Percentiles rank a stretch among this genome's conserved stretches.
Conservation (phyloP, 2,113 vertebrate genomes). For the Recurvirostra avosetta region DNA sequence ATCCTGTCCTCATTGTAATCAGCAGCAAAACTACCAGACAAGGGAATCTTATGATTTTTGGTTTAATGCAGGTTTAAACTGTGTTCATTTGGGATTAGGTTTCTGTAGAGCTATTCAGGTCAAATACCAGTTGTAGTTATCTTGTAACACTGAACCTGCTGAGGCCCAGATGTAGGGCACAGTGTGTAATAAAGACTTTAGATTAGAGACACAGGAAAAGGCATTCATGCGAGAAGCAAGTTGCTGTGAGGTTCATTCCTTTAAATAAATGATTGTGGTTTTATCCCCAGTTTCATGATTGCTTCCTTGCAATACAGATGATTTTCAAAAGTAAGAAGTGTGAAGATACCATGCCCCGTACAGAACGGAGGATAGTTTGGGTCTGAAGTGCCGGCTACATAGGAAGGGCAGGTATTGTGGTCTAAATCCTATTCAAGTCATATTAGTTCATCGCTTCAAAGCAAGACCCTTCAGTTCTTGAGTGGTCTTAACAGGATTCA, state of each 20-base stretch:
- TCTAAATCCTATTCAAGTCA: background rate
- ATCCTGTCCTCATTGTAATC: background rate
- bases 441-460: background rate
- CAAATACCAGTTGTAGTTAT: background rate
- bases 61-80: background rate
- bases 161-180: slow-evolving; percentile 12
- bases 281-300: background rate
- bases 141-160: background rate
- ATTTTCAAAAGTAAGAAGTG: background rate
- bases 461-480: background rate
- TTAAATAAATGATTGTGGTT: background rate
- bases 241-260: background rate
- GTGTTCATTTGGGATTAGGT: background rate
- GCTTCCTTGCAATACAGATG: background rate
- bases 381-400: background rate
- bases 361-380: background rate
- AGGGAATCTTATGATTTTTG: background rate
- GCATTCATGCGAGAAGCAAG: background rate
- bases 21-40: background rate
- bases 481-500: background rate
- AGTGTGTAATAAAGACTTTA: background rate
- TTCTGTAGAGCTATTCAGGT: background rate
- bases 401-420: background rate
- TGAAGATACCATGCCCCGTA: background rate
- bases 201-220: background rate